Conservation (phyloP, 2,113 vertebrate genomes). For the Bufo gargarizans region DNA sequence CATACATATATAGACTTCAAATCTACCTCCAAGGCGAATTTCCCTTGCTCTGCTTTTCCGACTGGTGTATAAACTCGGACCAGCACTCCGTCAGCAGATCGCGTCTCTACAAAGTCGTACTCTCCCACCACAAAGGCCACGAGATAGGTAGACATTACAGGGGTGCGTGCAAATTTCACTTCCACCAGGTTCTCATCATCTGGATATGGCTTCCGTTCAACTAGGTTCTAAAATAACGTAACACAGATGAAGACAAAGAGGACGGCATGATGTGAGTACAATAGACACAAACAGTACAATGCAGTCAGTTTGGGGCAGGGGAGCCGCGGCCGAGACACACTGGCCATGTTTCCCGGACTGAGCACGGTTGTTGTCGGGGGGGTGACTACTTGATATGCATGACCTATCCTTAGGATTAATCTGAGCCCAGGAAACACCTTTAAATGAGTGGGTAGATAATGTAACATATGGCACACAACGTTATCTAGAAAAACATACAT, state of each 20-base stretch:
- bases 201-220: constrained; percentile 88
- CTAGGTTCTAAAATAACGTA: constrained; percentile 79
- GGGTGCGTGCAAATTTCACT: constrained; percentile 91
- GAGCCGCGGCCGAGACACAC: too few species aligned
- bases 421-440: too few species aligned
- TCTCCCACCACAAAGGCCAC: constrained; percentile 98
- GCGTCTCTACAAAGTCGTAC: constrained; percentile 94
- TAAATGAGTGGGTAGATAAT: too few species aligned
- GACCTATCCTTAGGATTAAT: too few species aligned
- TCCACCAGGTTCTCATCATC: constrained; percentile 91
- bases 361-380: too few species aligned
- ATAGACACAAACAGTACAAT: too few species aligned
- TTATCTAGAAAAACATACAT: too few species aligned
- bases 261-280: too few species aligned
- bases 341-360: too few species aligned
- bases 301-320: too few species aligned
- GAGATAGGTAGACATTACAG: constrained; percentile 96
- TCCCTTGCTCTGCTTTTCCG: constrained; percentile 95
- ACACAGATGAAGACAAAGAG: neutral
- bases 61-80: constrained; percentile 95
- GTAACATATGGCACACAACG: too few species aligned
- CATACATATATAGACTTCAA: neutral
- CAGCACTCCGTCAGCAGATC: constrained; percentile 87
- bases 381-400: too few species aligned
- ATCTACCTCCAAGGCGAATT: constrained; percentile 94